A percentile compares a stretch with the other conserved stretches of the same genome.
Evolutionary conservation across 2,888 invertebrate genomes (phyloP).

Genomic region (Galerucella pusilla): DNA sequence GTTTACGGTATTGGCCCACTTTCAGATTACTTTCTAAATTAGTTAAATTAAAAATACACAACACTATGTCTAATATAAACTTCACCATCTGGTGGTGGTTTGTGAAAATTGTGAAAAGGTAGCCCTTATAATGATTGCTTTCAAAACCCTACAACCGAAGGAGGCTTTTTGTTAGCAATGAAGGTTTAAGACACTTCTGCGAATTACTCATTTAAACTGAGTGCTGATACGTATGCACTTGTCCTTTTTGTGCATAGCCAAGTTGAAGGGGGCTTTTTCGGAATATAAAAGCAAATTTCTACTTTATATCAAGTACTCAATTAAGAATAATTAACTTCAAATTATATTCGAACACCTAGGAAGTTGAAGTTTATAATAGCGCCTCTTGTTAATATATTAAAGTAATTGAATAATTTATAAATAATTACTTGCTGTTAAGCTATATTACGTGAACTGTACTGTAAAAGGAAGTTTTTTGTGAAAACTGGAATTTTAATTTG

Average conservation of each 20-base stretch:
- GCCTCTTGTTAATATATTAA: conserved; percentile 13
- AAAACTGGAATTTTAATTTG: too few relatives aligned
- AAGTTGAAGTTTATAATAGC: conserved; percentile 29
- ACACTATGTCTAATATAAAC: too few relatives aligned
- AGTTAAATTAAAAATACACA: too few relatives aligned
- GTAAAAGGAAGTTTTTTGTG: too few relatives aligned
- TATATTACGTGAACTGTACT: too few relatives aligned
- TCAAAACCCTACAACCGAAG: not conserved
- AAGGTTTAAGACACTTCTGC: not conserved
- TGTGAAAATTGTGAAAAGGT: not conserved
- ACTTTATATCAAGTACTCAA: not conserved
- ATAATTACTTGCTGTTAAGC: conserved; percentile 19
- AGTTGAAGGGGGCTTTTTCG: not conserved
- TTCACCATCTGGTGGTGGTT: not conserved
- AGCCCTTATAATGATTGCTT: not conserved
- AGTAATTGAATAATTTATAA: conserved; percentile 30
- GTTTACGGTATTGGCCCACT: too few relatives aligned
- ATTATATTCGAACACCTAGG: conserved; percentile 4
- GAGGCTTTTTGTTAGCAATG: not conserved
- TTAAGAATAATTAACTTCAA: conserved; percentile 16
- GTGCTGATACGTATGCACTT: not conserved
- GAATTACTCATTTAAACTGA: conserved; percentile 1
- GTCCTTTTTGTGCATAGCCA: not conserved
- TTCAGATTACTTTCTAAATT: too few relatives aligned
- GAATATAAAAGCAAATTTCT: not conserved